Evolutionary conservation across 2,797 vertebrate species (phyloP).

Genomic region (Intellagama lesueurii): DNA sequence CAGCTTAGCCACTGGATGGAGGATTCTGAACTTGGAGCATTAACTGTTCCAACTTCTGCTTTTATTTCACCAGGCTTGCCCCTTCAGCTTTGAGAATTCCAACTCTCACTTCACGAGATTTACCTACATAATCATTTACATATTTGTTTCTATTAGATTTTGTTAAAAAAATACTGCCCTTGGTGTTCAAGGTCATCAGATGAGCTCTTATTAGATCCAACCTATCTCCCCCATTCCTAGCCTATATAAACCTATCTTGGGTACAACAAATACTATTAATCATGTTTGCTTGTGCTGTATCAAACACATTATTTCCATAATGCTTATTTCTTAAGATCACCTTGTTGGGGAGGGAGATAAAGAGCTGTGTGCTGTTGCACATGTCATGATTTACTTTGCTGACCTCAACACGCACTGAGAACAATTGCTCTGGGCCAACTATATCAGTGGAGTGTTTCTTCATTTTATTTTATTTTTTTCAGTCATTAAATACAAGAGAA

Average conservation of each 20-base stretch:
- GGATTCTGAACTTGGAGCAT: no score
- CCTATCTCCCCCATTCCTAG: neutral
- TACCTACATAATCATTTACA: neutral
- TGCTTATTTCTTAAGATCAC: slow-evolving; percentile 43
- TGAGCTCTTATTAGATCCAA: neutral
- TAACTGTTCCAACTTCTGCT: neutral
- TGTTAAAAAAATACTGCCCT: neutral
- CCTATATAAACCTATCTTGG: neutral
- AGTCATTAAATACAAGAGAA: slow-evolving; percentile 63
- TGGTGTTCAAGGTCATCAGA: neutral
- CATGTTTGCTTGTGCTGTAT: slow-evolving; percentile 48
- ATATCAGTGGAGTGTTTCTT: slow-evolving; percentile 43
- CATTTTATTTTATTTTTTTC: slow-evolving; percentile 59
- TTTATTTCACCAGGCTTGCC: neutral
- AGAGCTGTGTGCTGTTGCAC: slow-evolving; percentile 15
- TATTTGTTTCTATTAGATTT: neutral
- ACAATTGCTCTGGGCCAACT: neutral
- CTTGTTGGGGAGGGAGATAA: neutral
- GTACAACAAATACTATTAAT: slow-evolving; percentile 5
- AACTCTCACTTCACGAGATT: neutral
- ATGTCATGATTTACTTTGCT: neutral
- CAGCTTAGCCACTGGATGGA: no score
- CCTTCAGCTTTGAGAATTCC: neutral
- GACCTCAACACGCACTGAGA: slow-evolving; percentile 19
- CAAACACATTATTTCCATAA: slow-evolving; percentile 30